Evolutionary conservation across 1,140 invertebrate genomes (phyloP).

Genomic region (Magallana angulata): DNA sequence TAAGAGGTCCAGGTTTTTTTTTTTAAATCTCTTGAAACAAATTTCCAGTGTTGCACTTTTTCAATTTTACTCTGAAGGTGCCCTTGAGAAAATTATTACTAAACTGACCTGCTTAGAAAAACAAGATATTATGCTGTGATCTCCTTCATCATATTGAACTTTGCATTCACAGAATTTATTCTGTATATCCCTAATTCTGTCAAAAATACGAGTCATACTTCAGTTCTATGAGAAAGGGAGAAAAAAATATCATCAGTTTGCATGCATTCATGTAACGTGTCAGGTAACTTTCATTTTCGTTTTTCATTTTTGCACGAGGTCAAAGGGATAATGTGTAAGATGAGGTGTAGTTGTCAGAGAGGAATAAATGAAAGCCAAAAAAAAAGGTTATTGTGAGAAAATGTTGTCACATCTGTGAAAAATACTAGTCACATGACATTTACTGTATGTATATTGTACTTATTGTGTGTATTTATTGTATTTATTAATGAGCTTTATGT

Average conservation of each 20-base stretch:
- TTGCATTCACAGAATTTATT: neutral
- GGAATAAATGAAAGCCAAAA: neutral
- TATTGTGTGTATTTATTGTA: slow-evolving; percentile 6
- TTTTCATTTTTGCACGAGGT: neutral
- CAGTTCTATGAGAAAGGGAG: neutral
- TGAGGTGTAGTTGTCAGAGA: neutral
- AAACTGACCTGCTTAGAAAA: no score
- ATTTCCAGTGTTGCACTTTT: neutral
- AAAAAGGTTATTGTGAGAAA: neutral
- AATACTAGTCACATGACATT: slow-evolving; percentile 16
- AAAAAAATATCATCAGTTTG: neutral
- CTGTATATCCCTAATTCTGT: neutral
- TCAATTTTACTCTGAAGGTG: neutral
- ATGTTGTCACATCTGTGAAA: slow-evolving; percentile 1
- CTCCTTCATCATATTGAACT: neutral
- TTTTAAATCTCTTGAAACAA: neutral
- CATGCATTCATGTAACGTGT: neutral
- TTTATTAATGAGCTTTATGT: slow-evolving; percentile 14
- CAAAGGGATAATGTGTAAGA: neutral
- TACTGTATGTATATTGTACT: neutral
- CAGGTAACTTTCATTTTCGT: neutral
- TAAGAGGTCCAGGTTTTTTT: neutral
- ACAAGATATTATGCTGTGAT: neutral
- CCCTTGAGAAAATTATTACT: neutral
- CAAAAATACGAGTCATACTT: no score